phyloP scores from a whole-genome alignment of 2,888 invertebrate genomes.

The Biston betularia region DNA sequence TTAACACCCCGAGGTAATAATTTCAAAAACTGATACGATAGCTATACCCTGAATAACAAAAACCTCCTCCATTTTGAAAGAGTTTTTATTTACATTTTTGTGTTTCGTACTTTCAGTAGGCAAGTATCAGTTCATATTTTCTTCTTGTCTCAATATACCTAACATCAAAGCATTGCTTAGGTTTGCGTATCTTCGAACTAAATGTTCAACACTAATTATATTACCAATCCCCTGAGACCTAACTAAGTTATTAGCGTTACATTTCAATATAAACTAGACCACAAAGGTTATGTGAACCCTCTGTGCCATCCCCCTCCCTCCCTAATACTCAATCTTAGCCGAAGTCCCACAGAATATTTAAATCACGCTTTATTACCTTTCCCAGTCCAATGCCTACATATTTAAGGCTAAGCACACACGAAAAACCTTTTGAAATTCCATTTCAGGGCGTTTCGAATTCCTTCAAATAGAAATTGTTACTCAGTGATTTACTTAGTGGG shows the following conservation, averaged over 20 bases:
- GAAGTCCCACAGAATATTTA: constrained; percentile 25
- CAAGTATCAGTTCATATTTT: too few relatives aligned
- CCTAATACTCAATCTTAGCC: neutral
- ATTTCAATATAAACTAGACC: constrained; percentile 2
- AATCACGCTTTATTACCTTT: constrained; percentile 25
- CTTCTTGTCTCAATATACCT: too few relatives aligned
- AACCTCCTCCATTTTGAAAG: too few relatives aligned
- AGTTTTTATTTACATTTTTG: too few relatives aligned
- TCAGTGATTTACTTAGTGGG: neutral
- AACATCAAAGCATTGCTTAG: neutral
- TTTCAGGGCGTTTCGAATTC: constrained; percentile 26
- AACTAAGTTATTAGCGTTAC: neutral
- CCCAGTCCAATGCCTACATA: constrained; percentile 20
- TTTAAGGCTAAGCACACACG: constrained; percentile 28
- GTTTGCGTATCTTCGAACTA: too few relatives aligned
- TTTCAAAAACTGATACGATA: too few relatives aligned
- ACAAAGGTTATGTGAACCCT: neutral
- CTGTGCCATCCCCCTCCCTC: neutral
- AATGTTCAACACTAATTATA: too few relatives aligned
- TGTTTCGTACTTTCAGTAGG: too few relatives aligned
- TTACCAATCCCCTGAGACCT: neutral
- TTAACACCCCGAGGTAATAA: too few relatives aligned
- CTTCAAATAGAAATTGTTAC: constrained; percentile 1
- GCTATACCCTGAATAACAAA: too few relatives aligned
- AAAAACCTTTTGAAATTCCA: constrained; percentile 35